These are phyloP conservation scores for Furcifer pardalis DNA, from an alignment of 2,797 vertebrate species.

Conservation along the genomic window DNA sequence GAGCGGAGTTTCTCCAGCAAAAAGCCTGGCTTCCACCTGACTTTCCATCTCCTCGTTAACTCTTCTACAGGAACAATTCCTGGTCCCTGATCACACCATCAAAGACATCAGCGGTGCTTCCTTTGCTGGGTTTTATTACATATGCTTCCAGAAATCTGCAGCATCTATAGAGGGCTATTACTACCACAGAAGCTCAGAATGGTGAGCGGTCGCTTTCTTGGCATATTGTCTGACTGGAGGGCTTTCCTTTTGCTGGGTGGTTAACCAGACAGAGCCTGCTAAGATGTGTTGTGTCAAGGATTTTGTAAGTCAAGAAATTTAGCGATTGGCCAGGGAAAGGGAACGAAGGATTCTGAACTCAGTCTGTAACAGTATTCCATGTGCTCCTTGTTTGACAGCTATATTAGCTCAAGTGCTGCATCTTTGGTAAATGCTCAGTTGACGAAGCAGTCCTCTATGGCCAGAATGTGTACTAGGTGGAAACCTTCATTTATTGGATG, in stretches of 20 bases:
- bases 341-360: too few species aligned
- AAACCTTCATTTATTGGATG: too few species aligned
- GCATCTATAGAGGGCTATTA: slow-evolving; percentile 98
- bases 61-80: slow-evolving; percentile 89
- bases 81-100: slow-evolving; percentile 97
- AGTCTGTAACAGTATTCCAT: too few species aligned
- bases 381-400: too few species aligned
- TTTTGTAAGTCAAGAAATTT: too few species aligned
- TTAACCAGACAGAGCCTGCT: background rate
- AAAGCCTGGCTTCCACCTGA: background rate
- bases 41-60: background rate
- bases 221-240: background rate
- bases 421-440: too few species aligned
- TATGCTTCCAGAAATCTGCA: slow-evolving; percentile 99
- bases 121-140: slow-evolving; percentile 99
- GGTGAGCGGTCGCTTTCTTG: slow-evolving; percentile 75
- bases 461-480: background rate
- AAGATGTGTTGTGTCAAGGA: background rate
- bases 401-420: too few species aligned
- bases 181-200: slow-evolving; percentile 96
- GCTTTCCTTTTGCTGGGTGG: background rate
- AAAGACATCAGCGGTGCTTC: slow-evolving; percentile 98
- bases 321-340: too few species aligned
- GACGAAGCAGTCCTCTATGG: too few species aligned
- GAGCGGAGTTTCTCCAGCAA: too few species aligned